Conservation (phyloP, 2,797 vertebrate genomes). For the Fistularia tabacaria region DNA sequence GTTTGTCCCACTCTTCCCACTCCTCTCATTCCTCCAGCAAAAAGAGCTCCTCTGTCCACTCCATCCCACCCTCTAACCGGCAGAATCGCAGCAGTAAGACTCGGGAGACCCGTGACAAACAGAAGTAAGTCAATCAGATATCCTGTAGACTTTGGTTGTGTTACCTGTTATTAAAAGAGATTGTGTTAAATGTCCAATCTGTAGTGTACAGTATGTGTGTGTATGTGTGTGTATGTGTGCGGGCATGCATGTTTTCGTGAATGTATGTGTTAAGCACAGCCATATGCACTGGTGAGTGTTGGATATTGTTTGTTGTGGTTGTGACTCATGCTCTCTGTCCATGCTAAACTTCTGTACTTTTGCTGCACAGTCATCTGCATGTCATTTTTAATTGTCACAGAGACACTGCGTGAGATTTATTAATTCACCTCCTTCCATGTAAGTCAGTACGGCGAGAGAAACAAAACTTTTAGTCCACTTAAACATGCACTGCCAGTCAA, state of each 20-base stretch:
- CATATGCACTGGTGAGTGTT: slow-evolving; percentile 31
- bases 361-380: slow-evolving; percentile 67
- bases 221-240: slow-evolving; percentile 14
- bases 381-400: slow-evolving; percentile 58
- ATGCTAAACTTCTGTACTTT: slow-evolving; percentile 43
- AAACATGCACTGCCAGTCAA: no score
- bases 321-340: slow-evolving; percentile 38
- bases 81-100: slow-evolving; percentile 92
- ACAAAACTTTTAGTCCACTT: no score
- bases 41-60: slow-evolving; percentile 97
- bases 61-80: slow-evolving; percentile 88
- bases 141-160: background rate
- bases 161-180: background rate
- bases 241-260: slow-evolving; percentile 22
- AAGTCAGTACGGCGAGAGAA: no score
- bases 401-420: slow-evolving; percentile 53
- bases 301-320: slow-evolving; percentile 44
- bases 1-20: slow-evolving; percentile 96
- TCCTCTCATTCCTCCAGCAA: slow-evolving; percentile 99
- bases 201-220: slow-evolving; percentile 29
- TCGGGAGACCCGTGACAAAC: slow-evolving; percentile 94
- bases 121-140: slow-evolving; percentile 82
- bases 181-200: slow-evolving; percentile 43
- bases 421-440: slow-evolving; percentile 3
- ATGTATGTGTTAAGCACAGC: slow-evolving; percentile 4